Conservation (phyloP, 2,113 vertebrate species). For the Rynchops niger region DNA sequence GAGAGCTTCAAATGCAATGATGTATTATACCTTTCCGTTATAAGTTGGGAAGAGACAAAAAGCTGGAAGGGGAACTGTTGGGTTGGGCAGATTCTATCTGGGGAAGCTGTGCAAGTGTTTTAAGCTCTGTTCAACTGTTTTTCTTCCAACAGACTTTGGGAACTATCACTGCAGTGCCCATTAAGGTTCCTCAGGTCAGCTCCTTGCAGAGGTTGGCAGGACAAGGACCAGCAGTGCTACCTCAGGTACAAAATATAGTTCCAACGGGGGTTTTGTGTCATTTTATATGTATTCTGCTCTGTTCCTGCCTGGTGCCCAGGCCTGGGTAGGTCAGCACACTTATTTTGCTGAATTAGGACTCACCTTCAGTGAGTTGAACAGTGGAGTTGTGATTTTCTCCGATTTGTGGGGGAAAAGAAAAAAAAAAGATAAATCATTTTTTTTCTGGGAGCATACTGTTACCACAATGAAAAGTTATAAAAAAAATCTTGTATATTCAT, state of each 20-base stretch:
- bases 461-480: neutral
- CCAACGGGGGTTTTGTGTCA: neutral
- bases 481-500: neutral
- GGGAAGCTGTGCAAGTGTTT: neutral
- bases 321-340: neutral
- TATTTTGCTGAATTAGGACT: neutral
- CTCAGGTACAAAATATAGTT: constrained; percentile 85
- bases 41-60: neutral
- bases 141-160: constrained; percentile 86
- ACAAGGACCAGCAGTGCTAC: constrained; percentile 93
- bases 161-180: constrained; percentile 88
- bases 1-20: neutral
- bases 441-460: neutral
- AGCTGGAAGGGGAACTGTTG: neutral
- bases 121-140: constrained; percentile 46
- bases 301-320: neutral
- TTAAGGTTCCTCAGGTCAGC: constrained; percentile 98
- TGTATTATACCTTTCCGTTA: neutral
- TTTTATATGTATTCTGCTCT: neutral
- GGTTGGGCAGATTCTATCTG: neutral
- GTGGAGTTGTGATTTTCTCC: neutral
- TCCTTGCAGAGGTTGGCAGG: constrained; percentile 95
- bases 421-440: neutral
- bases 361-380: neutral
- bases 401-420: neutral